Evolutionary conservation across 2,797 vertebrate genomes (phyloP).

Genomic region (Pristis pectinata): DNA sequence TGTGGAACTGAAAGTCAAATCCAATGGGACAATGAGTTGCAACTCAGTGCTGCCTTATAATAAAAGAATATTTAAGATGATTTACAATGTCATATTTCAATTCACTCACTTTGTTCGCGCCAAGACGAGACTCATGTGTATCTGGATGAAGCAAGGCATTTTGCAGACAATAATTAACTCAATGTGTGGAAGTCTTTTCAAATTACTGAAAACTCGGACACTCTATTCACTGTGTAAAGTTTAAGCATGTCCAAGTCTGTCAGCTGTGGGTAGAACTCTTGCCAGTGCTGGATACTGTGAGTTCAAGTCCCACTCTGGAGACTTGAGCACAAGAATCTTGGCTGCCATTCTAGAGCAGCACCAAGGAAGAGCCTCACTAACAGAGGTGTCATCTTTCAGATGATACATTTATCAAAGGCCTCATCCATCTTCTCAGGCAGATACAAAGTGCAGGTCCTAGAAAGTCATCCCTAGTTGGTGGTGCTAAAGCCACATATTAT

Average conservation of each 20-base stretch:
- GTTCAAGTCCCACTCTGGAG: too few species aligned
- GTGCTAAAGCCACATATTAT: too few species aligned
- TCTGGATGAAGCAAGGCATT: neutral
- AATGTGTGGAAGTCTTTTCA: slow-evolving; percentile 18
- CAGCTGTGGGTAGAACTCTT: too few species aligned
- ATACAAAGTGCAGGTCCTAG: too few species aligned
- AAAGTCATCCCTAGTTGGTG: too few species aligned
- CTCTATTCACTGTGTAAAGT: neutral
- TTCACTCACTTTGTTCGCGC: neutral
- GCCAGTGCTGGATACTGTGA: too few species aligned
- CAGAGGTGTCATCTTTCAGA: too few species aligned
- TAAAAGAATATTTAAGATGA: slow-evolving; percentile 13
- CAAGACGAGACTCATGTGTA: neutral
- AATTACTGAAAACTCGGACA: neutral
- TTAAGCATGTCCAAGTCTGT: neutral
- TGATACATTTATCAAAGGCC: too few species aligned
- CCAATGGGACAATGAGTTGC: slow-evolving; percentile 3
- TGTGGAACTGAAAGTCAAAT: neutral
- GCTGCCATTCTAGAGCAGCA: too few species aligned
- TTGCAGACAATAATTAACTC: slow-evolving; percentile 24
- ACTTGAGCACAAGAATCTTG: too few species aligned
- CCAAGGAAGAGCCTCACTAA: too few species aligned
- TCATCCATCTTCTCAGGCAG: too few species aligned
- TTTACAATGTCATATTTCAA: slow-evolving; percentile 20
- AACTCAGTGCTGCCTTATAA: slow-evolving; percentile 4